Base-by-base conservation (phyloP, 2,888 invertebrate genomes). In the Sycophila texana region DNA sequence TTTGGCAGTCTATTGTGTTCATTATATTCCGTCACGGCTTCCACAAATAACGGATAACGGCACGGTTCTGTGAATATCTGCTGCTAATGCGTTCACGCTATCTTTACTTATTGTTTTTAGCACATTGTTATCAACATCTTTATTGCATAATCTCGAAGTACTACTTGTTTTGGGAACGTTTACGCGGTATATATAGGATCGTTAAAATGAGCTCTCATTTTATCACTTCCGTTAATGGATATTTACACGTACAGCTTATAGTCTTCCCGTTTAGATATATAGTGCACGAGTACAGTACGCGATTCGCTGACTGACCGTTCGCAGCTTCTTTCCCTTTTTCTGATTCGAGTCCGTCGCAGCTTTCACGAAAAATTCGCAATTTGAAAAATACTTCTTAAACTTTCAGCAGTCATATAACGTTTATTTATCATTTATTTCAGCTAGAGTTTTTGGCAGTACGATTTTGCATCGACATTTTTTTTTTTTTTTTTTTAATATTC, bases 1-100 rank as follows among this genome's bases (percentile, higher is more conserved):
- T 86, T 83, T 84, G 84, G 83, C 86, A 86, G 86, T 86, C 84
- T 77, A 81, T 82, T 74, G 67, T 81, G 39, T 81, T 80, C 51
- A 20, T n/a, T n/a, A n/a, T 20, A 65, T 77, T 77, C 76, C 68
- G 80, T 49, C 61, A 65, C 49, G 51, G 60, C 47, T 73, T 61
- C 60, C 51, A 7, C 3, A 26, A 68, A 72, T 47, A 49, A 30
- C 73, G 77, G 63, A 74, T 77, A 74, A 65, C 80, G 80, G 77
- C 80, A 77, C 76, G 73, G 77, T 65, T 77, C 16, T 7, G 30
- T 74, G 55, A 47, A 26, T 74, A 47, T 67, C 73, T 57, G 22
- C 63, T 66, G 49, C 39, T 39, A 10, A 26, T 14, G 30, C 13
- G n/a, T 61, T 67, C 53, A 26, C n/a, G 5, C 20, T 58, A 16